Conservation (phyloP, 1,140 invertebrate species). For the Drosophila asahinai region DNA sequence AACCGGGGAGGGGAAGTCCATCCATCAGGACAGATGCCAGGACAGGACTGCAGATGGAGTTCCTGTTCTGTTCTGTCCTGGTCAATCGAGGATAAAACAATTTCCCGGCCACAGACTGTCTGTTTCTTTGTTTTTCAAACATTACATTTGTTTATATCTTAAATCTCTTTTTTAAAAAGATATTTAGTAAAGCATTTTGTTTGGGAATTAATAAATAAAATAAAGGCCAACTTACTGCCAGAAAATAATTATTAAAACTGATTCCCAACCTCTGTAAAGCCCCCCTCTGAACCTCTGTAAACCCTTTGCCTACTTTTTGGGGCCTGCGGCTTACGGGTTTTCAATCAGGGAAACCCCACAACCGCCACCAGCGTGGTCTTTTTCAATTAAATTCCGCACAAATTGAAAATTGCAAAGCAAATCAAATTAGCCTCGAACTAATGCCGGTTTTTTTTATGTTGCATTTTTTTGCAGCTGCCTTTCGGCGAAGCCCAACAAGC, state of each 20-base stretch:
- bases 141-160: background rate
- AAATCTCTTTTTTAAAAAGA: too few relatives aligned
- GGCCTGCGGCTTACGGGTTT: background rate
- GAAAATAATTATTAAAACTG: too few relatives aligned
- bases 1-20: background rate
- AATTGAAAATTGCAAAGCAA: conserved; percentile 74
- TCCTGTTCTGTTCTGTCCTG: background rate
- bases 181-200: background rate
- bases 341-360: conserved; percentile 21
- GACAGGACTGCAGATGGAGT: background rate
- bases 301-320: conserved; percentile 6
- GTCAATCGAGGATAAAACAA: conserved; percentile 2
- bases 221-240: too few relatives aligned
- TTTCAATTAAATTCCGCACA: conserved; percentile 66
- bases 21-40: conserved; percentile 22
- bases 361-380: conserved; percentile 6
- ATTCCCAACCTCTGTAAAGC: background rate
- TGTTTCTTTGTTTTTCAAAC: background rate
- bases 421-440: conserved; percentile 70
- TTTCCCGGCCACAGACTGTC: background rate
- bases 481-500: conserved; percentile 79
- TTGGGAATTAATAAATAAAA: background rate
- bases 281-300: background rate
- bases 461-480: conserved; percentile 51
- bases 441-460: conserved; percentile 20